A percentile compares a stretch with the other conserved stretches of the same genome.
Conservation (phyloP, 2,888 invertebrate genomes). For the Sacculina carcini region DNA sequence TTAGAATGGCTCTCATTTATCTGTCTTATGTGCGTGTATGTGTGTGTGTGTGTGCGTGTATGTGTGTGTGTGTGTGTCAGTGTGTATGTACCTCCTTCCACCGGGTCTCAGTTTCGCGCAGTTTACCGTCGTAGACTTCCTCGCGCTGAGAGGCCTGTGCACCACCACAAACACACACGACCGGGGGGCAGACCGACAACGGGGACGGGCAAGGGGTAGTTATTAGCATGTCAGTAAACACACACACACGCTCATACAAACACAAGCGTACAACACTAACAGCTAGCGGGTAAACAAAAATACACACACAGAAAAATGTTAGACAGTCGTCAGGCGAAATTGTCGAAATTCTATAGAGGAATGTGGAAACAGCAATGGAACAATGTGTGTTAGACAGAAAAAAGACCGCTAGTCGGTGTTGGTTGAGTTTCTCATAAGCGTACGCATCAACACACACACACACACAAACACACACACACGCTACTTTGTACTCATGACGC, state of each 20-base stretch:
- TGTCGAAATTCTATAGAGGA: not conserved
- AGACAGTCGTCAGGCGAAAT: not conserved
- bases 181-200: not conserved
- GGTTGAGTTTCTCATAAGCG: slow-evolving; percentile 5
- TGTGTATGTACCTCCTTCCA: not conserved
- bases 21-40: too few relatives aligned
- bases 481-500: too few relatives aligned
- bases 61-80: too few relatives aligned
- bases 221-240: not conserved
- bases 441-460: too few relatives aligned
- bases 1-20: too few relatives aligned
- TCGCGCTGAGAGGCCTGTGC: slow-evolving; percentile 73
- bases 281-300: not conserved
- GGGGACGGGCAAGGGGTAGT: not conserved
- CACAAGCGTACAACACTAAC: not conserved
- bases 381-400: too few relatives aligned
- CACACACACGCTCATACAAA: not conserved
- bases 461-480: too few relatives aligned
- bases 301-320: not conserved
- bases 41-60: too few relatives aligned
- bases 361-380: too few relatives aligned
- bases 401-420: too few relatives aligned
- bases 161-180: too few relatives aligned
- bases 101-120: slow-evolving; percentile 6
- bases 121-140: slow-evolving; percentile 64